Conservation (phyloP, 2,888 invertebrate species). For the Sthenelais limicola region DNA sequence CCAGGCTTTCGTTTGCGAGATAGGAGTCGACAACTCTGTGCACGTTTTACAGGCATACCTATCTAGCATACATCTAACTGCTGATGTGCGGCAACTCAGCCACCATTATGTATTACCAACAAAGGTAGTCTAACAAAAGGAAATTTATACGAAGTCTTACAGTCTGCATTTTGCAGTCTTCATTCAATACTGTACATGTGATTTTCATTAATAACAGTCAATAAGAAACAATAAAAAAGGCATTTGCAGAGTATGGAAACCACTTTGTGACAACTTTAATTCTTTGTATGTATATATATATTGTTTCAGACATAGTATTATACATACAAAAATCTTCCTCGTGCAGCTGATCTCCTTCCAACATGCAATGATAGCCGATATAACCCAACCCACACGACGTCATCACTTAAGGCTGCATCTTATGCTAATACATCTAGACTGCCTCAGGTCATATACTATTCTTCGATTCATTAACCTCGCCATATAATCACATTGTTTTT, state of each 20-base stretch:
- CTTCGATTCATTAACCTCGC: slow-evolving; percentile 11
- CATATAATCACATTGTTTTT: slow-evolving; percentile 39
- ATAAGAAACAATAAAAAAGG: no score
- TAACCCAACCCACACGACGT: slow-evolving; percentile 16
- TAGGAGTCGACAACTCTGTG: no score
- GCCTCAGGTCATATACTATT: not conserved
- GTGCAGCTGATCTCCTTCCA: no score
- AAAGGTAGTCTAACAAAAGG: not conserved
- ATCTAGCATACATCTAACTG: not conserved
- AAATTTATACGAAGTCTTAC: slow-evolving; percentile 34
- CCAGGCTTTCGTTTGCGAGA: no score
- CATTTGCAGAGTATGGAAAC: slow-evolving; percentile 30
- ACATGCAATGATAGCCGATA: not conserved
- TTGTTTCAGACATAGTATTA: slow-evolving; percentile 11
- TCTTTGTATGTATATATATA: not conserved
- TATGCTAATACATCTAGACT: not conserved
- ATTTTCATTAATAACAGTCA: slow-evolving; percentile 35
- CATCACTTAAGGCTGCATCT: slow-evolving; percentile 26
- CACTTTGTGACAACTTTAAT: slow-evolving; percentile 34
- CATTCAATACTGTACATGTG: slow-evolving; percentile 36
- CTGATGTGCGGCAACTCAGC: not conserved
- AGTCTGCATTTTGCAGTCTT: not conserved
- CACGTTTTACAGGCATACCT: not conserved
- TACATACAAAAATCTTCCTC: no score
- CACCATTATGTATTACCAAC: no score